These are phyloP conservation scores for Diorhabda sublineata DNA, from an alignment of 1,140 invertebrate genomes.

Conservation along the genomic window DNA sequence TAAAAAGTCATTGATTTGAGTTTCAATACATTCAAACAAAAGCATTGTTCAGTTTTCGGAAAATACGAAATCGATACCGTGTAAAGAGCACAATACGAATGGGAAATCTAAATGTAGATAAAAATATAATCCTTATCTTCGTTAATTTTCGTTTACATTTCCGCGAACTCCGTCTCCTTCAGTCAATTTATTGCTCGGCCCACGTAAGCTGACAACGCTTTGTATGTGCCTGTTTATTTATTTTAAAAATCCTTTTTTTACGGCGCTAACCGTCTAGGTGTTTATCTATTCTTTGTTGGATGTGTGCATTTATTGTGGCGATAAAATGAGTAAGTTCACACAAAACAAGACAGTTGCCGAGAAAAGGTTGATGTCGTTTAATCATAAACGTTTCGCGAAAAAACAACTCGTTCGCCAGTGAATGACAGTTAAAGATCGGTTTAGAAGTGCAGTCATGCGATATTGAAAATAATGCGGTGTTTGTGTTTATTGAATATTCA, in stretches of 20 bases:
- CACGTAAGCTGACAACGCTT: conserved; percentile 6
- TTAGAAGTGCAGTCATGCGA: conserved; percentile 4
- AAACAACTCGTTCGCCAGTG: conserved; percentile 5
- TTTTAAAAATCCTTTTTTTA: conserved; percentile 11
- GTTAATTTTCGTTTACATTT: no score
- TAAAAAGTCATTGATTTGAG: no score
- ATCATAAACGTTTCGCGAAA: conserved; percentile 9
- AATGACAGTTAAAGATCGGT: neutral
- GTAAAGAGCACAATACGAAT: no score
- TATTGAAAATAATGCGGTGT: conserved; percentile 10
- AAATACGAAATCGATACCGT: no score
- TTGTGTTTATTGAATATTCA: conserved; percentile 14
- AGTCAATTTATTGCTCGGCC: neutral
- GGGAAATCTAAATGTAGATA: no score
- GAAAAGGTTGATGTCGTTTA: conserved; percentile 15
- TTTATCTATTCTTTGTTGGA: conserved; percentile 15
- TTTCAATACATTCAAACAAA: no score
- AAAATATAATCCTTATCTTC: no score
- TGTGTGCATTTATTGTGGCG: conserved; percentile 13
- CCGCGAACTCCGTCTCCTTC: no score
- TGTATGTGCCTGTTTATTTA: conserved; percentile 1
- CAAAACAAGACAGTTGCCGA: conserved; percentile 16
- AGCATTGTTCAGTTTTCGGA: no score
- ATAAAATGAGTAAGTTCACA: conserved; percentile 8
- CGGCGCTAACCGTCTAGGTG: conserved; percentile 10